Base-by-base conservation (phyloP, 2,888 invertebrate genomes). In the Drosophila affinis region DNA sequence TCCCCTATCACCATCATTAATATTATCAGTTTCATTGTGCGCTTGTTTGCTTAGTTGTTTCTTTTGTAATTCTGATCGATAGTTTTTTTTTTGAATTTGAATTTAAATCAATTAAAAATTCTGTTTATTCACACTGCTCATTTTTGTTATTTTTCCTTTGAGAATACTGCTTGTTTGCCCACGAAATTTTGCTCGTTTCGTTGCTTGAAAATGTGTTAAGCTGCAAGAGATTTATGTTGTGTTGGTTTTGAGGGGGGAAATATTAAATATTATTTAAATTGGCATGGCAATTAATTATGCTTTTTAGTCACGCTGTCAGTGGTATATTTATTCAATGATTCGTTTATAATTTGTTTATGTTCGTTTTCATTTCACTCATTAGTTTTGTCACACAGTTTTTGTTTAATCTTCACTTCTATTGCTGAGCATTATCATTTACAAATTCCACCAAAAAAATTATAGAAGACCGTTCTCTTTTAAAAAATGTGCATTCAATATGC, bases 1-100 rank as follows among this genome's bases (percentile, higher is more conserved):
- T 57, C 54, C 72, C 67, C 76, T 81, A 72, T 85, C 65, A 24
- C 56, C 29, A 56, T 17, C 45, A 18, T 56, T 52, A 12, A 14
- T 9, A 55, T 87, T 87, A 76, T 88, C 71, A 80, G 69, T 55
- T 74, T 78, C 87, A 88, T 88, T 88, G 89, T 87, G 84, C 87
- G 89, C 81, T 84, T 73, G 48, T 58, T 81, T 44, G 34, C 62
- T 74, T 59, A 39, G 55, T 59, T 70, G 10, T 39, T 65, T 65
- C 52, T 54, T 54, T 70, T 48, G 18, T 72, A 48, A 34, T 70
- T 83, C 83, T 72, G 65, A 81, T 85, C 67, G 74, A 70, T 75
- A 49, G 65, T 62, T 78, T 59, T 67, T 57, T 64, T 78, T 65
- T 54, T n/a, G 24, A 67, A 67, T 67, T 49, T 17, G 29, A 63